Percentiles rank a stretch among this genome's conserved stretches.
These are phyloP conservation scores for Lordiphosa andalusiaca DNA, from an alignment of 2,888 invertebrate species.

Conservation along the genomic window DNA sequence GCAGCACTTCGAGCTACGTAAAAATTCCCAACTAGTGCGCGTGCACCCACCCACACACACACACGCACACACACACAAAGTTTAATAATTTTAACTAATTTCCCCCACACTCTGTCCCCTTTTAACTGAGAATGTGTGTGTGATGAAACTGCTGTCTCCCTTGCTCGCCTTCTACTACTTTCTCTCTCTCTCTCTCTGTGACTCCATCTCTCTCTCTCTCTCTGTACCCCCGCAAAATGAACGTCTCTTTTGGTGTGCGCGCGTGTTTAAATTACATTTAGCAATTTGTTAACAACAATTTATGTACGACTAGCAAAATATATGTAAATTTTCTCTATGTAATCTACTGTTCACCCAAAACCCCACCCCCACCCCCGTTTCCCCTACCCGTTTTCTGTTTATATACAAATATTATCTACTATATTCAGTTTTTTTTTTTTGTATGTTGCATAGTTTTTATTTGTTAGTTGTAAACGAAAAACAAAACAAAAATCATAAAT, in stretches of 20 bases:
- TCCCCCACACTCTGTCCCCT: not conserved
- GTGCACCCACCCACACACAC: conserved; percentile 22
- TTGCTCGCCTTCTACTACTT: conserved; percentile 6
- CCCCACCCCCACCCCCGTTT: not conserved
- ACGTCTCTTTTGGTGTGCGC: too few relatives aligned
- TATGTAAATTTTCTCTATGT: conserved; percentile 40
- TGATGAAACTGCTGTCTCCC: conserved; percentile 8
- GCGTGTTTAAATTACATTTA: conserved; percentile 20
- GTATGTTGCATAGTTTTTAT: conserved; percentile 60
- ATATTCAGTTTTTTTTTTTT: conserved; percentile 23
- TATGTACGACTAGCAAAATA: conserved; percentile 57
- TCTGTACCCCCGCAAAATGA: too few relatives aligned
- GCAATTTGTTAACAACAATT: conserved; percentile 39
- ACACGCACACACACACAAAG: conserved; percentile 14
- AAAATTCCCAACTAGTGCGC: conserved; percentile 29
- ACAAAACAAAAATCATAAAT: conserved; percentile 8
- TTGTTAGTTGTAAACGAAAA: conserved; percentile 22
- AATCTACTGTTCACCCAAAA: not conserved
- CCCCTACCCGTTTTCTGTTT: conserved; percentile 23
- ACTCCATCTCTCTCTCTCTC: not conserved
- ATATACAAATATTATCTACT: conserved; percentile 12
- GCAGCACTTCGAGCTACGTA: conserved; percentile 58
- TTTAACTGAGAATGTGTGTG: not conserved
- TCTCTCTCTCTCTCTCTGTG: conserved; percentile 5
- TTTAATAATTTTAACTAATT: not conserved